These are phyloP conservation scores for Sylvicapra grimmia DNA, from an alignment of 2,113 vertebrate genomes.

Conservation along the genomic window DNA sequence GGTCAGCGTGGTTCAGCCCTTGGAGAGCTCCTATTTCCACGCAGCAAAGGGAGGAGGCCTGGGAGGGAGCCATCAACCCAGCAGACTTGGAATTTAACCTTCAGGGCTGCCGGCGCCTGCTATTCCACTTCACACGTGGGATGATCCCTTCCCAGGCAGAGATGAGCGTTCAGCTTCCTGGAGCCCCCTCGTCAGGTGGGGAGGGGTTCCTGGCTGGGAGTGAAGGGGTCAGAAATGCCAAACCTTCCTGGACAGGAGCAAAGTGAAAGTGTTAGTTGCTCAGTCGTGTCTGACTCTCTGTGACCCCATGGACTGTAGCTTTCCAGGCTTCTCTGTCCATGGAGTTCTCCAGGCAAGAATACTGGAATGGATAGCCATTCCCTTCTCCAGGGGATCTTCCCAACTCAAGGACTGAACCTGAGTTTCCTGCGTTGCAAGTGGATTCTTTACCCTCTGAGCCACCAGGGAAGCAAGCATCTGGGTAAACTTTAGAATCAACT, in stretches of 20 bases:
- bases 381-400: not conserved
- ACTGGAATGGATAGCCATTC: not conserved
- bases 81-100: slow-evolving; percentile 67
- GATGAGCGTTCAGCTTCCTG: not conserved
- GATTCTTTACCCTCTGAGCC: not conserved
- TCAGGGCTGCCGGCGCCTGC: slow-evolving; percentile 49
- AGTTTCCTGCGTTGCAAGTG: not conserved
- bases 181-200: not conserved
- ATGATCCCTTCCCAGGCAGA: slow-evolving; percentile 48
- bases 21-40: slow-evolving; percentile 38
- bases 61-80: slow-evolving; percentile 62
- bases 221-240: not conserved
- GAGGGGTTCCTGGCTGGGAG: not conserved
- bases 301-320: not conserved
- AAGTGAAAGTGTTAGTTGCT: not conserved
- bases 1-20: not conserved
- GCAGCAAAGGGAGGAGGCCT: slow-evolving; percentile 46
- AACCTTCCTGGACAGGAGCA: not conserved
- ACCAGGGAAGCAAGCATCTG: not conserved
- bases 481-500: not conserved
- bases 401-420: not conserved
- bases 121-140: slow-evolving; percentile 28
- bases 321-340: not conserved
- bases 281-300: not conserved
- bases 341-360: not conserved